These are phyloP conservation scores for Hippolais icterina DNA, from an alignment of 2,113 vertebrate species.

Conservation along the genomic window DNA sequence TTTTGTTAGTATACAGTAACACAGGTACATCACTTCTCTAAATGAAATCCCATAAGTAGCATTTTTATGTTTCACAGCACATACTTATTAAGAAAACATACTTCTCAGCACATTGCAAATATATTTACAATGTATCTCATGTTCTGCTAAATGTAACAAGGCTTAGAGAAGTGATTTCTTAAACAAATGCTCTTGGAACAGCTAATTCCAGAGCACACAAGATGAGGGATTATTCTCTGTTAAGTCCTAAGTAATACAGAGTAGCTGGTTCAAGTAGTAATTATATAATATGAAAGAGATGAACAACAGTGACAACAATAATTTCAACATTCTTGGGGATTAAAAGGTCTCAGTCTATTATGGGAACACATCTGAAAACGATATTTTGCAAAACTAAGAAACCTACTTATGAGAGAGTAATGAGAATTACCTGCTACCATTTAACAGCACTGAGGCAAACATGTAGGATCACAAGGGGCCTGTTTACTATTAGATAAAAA, in stretches of 20 bases:
- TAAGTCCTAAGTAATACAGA: slow-evolving; percentile 53
- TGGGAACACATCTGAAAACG: neutral
- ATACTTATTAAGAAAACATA: neutral
- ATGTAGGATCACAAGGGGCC: neutral
- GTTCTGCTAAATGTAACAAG: slow-evolving; percentile 33
- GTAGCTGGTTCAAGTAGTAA: slow-evolving; percentile 53
- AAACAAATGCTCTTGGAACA: slow-evolving; percentile 58
- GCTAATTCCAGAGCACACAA: slow-evolving; percentile 61
- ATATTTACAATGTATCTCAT: neutral
- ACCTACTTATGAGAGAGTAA: neutral
- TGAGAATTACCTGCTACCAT: neutral
- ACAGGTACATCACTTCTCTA: neutral
- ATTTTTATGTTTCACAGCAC: neutral
- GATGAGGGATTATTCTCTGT: slow-evolving; percentile 52
- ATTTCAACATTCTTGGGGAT: neutral
- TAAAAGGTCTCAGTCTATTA: neutral
- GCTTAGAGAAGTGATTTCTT: slow-evolving; percentile 51
- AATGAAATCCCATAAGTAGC: neutral
- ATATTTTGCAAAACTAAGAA: slow-evolving; percentile 9
- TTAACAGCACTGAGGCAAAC: neutral
- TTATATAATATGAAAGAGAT: slow-evolving; percentile 44
- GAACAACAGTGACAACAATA: slow-evolving; percentile 31
- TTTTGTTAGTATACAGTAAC: neutral
- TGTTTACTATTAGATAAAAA: neutral
- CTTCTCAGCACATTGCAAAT: neutral